Evolutionary conservation across 1,140 invertebrate species (phyloP).

Genomic region (Drosophila ercepeae): DNA sequence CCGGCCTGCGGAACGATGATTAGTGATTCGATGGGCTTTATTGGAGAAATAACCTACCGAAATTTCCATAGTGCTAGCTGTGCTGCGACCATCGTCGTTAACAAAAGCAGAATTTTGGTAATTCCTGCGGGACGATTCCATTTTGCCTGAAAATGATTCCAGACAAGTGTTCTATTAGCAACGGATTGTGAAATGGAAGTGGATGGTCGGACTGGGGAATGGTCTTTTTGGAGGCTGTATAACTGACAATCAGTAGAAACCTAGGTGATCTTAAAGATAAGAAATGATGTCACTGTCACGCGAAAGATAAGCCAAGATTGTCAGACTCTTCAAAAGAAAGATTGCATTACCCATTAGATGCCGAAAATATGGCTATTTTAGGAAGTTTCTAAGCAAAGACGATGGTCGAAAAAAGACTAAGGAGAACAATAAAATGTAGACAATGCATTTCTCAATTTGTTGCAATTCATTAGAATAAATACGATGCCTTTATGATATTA

Average conservation of each 20-base stretch:
- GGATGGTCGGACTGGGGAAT: neutral
- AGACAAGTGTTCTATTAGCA: conserved; percentile 32
- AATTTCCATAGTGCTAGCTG: conserved; percentile 66
- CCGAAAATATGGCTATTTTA: conserved; percentile 19
- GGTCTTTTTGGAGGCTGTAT: conserved; percentile 45
- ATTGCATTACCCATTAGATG: conserved; percentile 26
- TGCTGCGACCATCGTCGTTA: conserved; percentile 76
- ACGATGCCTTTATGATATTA: neutral
- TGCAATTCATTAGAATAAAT: neutral
- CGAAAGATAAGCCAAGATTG: conserved; percentile 29
- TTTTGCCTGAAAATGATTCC: conserved; percentile 25
- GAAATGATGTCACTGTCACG: conserved; percentile 53
- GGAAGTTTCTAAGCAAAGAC: neutral
- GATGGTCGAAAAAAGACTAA: neutral
- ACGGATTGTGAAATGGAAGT: conserved; percentile 29
- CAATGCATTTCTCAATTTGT: neutral
- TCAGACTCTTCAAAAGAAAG: conserved; percentile 5
- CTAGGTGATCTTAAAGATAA: conserved; percentile 15
- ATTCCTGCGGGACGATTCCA: conserved; percentile 63
- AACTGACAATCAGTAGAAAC: conserved; percentile 69
- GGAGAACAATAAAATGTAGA: neutral
- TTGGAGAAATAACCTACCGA: conserved; percentile 42
- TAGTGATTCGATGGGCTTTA: conserved; percentile 45
- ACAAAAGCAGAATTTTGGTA: conserved; percentile 63
- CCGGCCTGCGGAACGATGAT: conserved; percentile 46